Evolutionary conservation across 2,113 vertebrate genomes (phyloP).

Genomic region (Siniperca chuatsi): DNA sequence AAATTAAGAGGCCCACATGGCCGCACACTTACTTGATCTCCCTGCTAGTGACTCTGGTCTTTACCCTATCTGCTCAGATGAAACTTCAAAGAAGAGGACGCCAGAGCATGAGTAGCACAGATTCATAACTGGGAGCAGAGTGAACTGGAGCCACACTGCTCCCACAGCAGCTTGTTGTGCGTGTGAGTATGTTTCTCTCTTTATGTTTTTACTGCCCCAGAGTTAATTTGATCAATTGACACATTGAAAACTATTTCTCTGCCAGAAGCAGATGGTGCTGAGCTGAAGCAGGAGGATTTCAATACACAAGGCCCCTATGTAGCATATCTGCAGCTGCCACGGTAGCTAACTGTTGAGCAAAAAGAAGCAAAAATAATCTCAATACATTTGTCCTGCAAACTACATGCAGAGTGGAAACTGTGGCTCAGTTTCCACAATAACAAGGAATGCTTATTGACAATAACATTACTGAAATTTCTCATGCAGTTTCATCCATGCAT

Average conservation of each 20-base stretch:
- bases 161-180: constrained; percentile 30
- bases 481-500: neutral
- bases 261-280: constrained; percentile 25
- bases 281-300: constrained; percentile 21
- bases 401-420: neutral
- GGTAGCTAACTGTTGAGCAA: constrained; percentile 3
- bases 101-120: constrained; percentile 48
- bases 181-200: constrained; percentile 30
- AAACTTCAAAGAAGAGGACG: constrained; percentile 70
- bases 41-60: constrained; percentile 42
- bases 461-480: neutral
- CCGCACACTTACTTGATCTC: constrained; percentile 59
- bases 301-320: neutral
- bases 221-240: constrained; percentile 58
- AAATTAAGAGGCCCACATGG: constrained; percentile 77
- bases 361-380: neutral
- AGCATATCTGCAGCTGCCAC: constrained; percentile 24
- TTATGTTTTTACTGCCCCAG: neutral
- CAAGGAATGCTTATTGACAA: neutral
- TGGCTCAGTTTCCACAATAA: neutral
- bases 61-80: constrained; percentile 46
- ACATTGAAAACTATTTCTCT: constrained; percentile 30
- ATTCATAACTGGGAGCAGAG: constrained; percentile 71
- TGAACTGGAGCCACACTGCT: constrained; percentile 31
- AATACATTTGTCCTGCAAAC: neutral